Evolutionary conservation across 53 echinoderm and acorn worm genomes (phyloP).

Genomic region (Apostichopus leukothele): DNA sequence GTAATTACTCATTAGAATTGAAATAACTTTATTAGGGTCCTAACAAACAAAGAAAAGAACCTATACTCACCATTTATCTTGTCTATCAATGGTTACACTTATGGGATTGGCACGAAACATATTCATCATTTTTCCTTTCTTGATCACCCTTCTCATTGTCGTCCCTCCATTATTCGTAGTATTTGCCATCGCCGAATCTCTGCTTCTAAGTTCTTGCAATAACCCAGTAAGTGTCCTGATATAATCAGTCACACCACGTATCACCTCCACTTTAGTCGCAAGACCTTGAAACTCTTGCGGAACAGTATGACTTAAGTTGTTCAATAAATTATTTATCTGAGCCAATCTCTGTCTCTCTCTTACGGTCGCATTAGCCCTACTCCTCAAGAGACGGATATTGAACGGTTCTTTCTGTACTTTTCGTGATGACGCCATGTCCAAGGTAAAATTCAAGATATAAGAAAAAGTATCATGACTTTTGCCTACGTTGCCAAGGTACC

Average conservation of each 20-base stretch:
- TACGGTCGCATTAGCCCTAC: slow-evolving; percentile 67
- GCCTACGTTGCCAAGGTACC: not conserved
- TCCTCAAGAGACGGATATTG: slow-evolving; percentile 57
- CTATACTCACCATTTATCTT: not conserved
- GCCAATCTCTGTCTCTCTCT: slow-evolving; percentile 68
- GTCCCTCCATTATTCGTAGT: not conserved
- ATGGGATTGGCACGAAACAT: not conserved
- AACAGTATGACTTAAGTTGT: slow-evolving; percentile 55
- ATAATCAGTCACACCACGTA: slow-evolving; percentile 50
- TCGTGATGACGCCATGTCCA: not conserved
- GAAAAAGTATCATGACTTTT: not conserved
- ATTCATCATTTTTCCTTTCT: not conserved
- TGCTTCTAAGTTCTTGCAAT: not conserved
- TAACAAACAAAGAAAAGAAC: not conserved
- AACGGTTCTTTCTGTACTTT: slow-evolving; percentile 50
- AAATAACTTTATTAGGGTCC: not conserved
- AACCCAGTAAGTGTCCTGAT: slow-evolving; percentile 40
- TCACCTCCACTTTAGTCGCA: slow-evolving; percentile 70
- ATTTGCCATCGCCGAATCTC: not conserved
- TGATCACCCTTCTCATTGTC: not conserved
- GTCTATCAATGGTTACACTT: not conserved
- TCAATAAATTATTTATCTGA: slow-evolving; percentile 64
- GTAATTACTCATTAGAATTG: not conserved
- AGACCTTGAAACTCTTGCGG: slow-evolving; percentile 72
- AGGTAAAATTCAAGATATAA: not conserved